Conservation (phyloP, 92 coral and sea anemone species). For the Diadumene lineata region DNA sequence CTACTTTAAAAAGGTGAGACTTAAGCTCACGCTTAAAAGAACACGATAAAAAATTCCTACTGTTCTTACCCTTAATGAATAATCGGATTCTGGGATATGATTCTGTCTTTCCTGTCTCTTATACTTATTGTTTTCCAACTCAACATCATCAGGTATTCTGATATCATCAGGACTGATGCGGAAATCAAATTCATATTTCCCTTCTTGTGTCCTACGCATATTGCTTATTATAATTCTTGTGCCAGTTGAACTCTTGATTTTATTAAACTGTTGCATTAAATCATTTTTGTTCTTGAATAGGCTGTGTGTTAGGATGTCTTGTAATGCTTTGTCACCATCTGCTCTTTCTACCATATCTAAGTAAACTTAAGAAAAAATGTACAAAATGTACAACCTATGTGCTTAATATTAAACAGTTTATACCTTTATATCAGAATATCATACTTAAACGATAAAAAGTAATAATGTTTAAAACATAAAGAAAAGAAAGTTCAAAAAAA, state of each 20-base stretch:
- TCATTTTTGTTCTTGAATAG: conserved; percentile 62
- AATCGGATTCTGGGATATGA: conserved; percentile 96
- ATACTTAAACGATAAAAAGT: too few relatives aligned
- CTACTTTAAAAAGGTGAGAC: too few relatives aligned
- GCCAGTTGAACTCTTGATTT: conserved; percentile 63
- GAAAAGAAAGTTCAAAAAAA: too few relatives aligned
- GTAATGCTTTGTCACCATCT: conserved; percentile 76
- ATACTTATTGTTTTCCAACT: conserved; percentile 62
- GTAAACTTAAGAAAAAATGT: conserved; percentile 34
- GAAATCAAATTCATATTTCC: conserved; percentile 91
- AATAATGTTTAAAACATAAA: too few relatives aligned
- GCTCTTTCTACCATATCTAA: conserved; percentile 62
- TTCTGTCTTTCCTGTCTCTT: conserved; percentile 83
- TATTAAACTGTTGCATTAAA: conserved; percentile 67
- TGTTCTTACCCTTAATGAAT: conserved; percentile 77
- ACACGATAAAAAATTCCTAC: background rate
- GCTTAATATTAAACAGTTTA: too few relatives aligned
- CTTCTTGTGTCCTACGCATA: conserved; percentile 77
- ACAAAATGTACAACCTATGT: too few relatives aligned
- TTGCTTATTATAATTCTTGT: conserved; percentile 80
- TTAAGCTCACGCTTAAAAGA: too few relatives aligned
- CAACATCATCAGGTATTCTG: conserved; percentile 85
- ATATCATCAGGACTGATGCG: conserved; percentile 55
- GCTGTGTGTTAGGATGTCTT: conserved; percentile 72
- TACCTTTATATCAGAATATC: too few relatives aligned